phyloP scores from a whole-genome alignment of 1,140 invertebrate species.

The Bombus difficillimus region DNA sequence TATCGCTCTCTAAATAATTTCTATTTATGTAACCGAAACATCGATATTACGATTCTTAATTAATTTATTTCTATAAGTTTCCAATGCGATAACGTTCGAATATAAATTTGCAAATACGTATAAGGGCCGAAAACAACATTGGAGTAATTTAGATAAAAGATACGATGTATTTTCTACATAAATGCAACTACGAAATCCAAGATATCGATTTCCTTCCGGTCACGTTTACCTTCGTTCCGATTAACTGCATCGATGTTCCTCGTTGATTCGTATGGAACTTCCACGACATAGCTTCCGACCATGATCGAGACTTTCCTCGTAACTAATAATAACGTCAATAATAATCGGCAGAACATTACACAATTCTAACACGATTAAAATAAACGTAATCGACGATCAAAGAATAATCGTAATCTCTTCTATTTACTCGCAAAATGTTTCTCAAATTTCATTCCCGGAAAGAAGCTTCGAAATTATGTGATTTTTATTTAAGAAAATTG shows the following conservation, averaged over 20 bases:
- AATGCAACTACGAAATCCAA: neutral
- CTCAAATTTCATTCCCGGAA: too few relatives aligned
- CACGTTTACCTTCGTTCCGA: constrained; percentile 11
- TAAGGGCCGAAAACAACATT: neutral
- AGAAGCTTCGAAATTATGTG: neutral
- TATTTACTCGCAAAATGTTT: too few relatives aligned
- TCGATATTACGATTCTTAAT: too few relatives aligned
- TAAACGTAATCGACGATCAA: too few relatives aligned
- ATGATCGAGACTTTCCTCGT: constrained; percentile 21
- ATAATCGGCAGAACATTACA: neutral
- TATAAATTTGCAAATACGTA: neutral
- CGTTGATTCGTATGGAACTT: constrained; percentile 22
- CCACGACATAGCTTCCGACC: neutral
- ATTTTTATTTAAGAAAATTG: neutral
- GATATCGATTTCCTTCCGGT: constrained; percentile 2
- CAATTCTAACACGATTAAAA: neutral
- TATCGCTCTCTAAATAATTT: neutral
- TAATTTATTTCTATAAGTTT: neutral
- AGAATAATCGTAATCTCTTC: too few relatives aligned
- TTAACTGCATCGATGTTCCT: constrained; percentile 20
- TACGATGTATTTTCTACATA: neutral
- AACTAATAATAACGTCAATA: neutral
- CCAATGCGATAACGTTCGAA: neutral
- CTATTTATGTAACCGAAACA: too few relatives aligned
- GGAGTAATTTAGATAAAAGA: neutral